Evolutionary conservation across 2,797 vertebrate genomes (phyloP).

Genomic region (Phalanger gymnotis): DNA sequence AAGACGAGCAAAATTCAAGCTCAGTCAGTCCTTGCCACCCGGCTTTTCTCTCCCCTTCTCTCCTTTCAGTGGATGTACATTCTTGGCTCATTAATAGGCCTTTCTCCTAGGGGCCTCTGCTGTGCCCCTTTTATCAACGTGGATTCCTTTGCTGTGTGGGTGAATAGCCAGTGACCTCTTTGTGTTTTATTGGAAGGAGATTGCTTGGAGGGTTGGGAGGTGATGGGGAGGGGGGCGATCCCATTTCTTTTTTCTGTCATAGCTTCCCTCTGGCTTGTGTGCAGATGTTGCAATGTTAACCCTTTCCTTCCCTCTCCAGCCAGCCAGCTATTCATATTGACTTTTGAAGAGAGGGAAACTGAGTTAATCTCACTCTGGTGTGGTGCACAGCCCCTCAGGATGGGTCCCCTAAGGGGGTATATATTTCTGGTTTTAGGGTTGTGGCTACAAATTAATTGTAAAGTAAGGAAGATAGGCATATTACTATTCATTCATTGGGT

Average conservation of each 20-base stretch:
- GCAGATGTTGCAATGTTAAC: conserved; percentile 23
- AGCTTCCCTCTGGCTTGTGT: conserved; percentile 6
- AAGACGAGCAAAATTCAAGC: not conserved
- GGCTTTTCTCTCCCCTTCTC: not conserved
- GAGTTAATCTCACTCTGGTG: not conserved
- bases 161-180: not conserved
- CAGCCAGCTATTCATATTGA: not conserved
- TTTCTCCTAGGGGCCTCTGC: conserved; percentile 23
- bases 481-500: not conserved
- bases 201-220: not conserved
- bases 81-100: conserved; percentile 62
- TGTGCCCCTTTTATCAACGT: not conserved
- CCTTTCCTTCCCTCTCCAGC: conserved; percentile 42
- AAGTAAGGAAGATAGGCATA: not conserved
- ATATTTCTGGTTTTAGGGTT: not conserved
- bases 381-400: not conserved
- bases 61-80: conserved; percentile 12
- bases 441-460: not conserved
- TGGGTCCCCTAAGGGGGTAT: not conserved
- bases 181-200: not conserved
- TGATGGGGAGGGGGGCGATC: not conserved
- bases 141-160: not conserved
- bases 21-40: not conserved
- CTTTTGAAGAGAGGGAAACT: not conserved
- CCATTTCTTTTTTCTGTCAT: not conserved